Base-by-base conservation (phyloP, 2,888 invertebrate species). In the Aromia moschata region DNA sequence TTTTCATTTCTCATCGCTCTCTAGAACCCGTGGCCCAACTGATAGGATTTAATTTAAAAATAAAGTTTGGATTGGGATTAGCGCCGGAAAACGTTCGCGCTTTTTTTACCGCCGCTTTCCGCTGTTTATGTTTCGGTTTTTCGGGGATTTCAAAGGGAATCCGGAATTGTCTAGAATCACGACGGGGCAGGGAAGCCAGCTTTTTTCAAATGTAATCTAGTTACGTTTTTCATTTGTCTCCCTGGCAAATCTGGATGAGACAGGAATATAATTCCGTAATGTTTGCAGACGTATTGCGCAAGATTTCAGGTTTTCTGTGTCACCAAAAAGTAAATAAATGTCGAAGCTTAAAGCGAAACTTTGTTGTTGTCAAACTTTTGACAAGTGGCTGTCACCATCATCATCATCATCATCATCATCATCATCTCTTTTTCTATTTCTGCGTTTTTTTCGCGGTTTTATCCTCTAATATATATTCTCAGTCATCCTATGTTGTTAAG, bases 11-110 rank as follows among this genome's bases (percentile, higher is more conserved):
- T 61, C 68, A 62, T 64, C 62, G 58, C 45, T 62, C 55, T 58
- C 49, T n/a, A 62, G 56, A 66, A 58, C 53, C 64, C 43, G 49
- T 58, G 59, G 62, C 56, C 45, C 60, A 63, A 68, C 68, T 68
- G 70, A 71, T 72, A 64, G 67, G 62, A 70, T 70, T 72, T 69
- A 69, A 71, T 72, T 72, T 66, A 61, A 69, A 69, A 72, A 72
- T 62, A 65, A 65, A 67, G 62, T 68, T 69, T 66, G 56, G 49
- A 58, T 56, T 58, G 49, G 69, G 65, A 65, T 67, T 68, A 65
- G 59, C 57, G 62, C 58, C 58, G 58, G 64, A 68, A 70, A 70
- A 65, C 65, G 60, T 69, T 70, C 64, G 64, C 68, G 70, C 65
- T 68, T 65, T 63, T 56, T 61, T 60, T 55, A 54, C 55, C 60